Conservation (phyloP, 1,140 invertebrate genomes). For the Drosophila lini region DNA sequence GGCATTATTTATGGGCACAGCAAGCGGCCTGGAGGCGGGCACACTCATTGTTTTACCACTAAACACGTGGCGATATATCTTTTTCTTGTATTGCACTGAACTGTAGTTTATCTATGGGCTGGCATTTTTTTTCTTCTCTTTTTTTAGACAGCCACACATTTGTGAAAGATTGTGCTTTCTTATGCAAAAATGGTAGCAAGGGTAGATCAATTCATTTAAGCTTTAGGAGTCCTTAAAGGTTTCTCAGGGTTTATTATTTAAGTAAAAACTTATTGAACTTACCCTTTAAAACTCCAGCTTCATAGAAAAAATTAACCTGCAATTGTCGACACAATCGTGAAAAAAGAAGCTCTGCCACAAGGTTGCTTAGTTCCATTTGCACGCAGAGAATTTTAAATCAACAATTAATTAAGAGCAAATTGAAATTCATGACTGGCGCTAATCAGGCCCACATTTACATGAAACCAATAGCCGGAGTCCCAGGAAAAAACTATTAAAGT, state of each 20-base stretch:
- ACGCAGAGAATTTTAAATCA: slow-evolving; percentile 68
- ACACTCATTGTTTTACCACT: slow-evolving; percentile 39
- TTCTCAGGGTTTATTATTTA: background rate
- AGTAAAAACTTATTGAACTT: too few species aligned
- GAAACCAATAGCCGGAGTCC: slow-evolving; percentile 59
- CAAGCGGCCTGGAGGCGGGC: slow-evolving; percentile 18
- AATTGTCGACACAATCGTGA: slow-evolving; percentile 1
- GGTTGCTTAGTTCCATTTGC: slow-evolving; percentile 24
- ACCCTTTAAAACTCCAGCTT: too few species aligned
- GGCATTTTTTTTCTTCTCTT: slow-evolving; percentile 2
- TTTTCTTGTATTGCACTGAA: slow-evolving; percentile 23
- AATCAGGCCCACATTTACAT: slow-evolving; percentile 76
- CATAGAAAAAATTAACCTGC: background rate
- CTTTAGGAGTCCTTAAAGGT: background rate
- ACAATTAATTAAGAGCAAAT: slow-evolving; percentile 78
- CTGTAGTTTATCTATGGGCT: slow-evolving; percentile 18
- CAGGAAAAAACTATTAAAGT: slow-evolving; percentile 68
- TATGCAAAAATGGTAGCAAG: slow-evolving; percentile 20
- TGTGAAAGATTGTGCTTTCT: slow-evolving; percentile 29
- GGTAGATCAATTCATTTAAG: slow-evolving; percentile 1
- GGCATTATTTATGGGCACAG: slow-evolving; percentile 52
- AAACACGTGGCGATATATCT: slow-evolving; percentile 47
- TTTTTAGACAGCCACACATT: slow-evolving; percentile 10
- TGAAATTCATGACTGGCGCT: slow-evolving; percentile 76
- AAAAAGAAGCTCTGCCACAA: background rate